Evolutionary conservation across 2,888 invertebrate species (phyloP), one percentile per base, ranked within the genome.

Genomic region (Sinotaia quadrata): DNA sequence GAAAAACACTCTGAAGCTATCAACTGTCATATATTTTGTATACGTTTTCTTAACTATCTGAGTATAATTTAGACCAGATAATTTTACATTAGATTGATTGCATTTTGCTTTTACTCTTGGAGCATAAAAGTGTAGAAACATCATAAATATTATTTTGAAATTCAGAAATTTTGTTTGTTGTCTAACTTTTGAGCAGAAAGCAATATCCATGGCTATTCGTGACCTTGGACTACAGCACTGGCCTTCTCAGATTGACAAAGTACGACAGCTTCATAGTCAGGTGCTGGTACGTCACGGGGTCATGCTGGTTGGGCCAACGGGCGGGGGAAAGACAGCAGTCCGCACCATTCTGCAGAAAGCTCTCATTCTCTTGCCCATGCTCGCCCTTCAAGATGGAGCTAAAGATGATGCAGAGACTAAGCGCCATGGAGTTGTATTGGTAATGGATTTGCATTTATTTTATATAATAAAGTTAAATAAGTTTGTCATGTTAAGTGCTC

Each of bases 241-340:
- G 87, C 82, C 86, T 0, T 78, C 79, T 36, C 88, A 88, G 80
- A 78, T 84, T 15, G 87, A 87, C 33, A 87, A 87, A 72, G 85
- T 87, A 15, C 83, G 86, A 54, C 88, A 88, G 79, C 81, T 88
- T n/a, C 82, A 88, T 74, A 86, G 81, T 74, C 88, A 88, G 81
- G 84, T 88, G 60, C 74, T 85, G 72, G 87, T 87, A 5, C 78
- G 87, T 8, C 87, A 88, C 67, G 88, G 88, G 2, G 86, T 88
- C 51, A 88, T 88, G 88, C 74, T 88, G 68, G 87, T 88, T 4
- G 88, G 88, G 4, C 87, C 87, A 0, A 85, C 87, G 4, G 86
- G 87, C 33, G 87, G 87, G 4, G 88, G 88, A 4, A 88, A 88
- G 75, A 85, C 87, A 0, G 80, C 85, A 0, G 80, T 84, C n/a